Base-by-base conservation (phyloP, 1,140 invertebrate genomes). In the Panagrolaimus sp. region DNA sequence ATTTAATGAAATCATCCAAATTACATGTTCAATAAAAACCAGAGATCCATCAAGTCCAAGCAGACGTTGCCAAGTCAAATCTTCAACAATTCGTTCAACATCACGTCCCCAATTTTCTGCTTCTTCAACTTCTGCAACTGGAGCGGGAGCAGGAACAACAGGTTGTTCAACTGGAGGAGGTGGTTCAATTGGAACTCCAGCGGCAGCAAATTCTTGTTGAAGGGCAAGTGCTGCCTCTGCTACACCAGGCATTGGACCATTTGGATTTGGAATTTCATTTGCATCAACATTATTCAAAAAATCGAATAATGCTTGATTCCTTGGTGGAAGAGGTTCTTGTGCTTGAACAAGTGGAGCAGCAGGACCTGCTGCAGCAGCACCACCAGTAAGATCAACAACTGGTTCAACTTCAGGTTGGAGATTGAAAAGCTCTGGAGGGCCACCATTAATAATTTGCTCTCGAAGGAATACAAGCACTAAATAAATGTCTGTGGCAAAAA, bases 1-100 rank as follows among this genome's bases (percentile, higher is more conserved):
- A 83, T 98, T 98, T 6, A 98, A 85, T 0, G 93, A 95, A 8
- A 97, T 91, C 9, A 97, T 94, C 95, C 95, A 99, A 83, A 98
- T 97, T 0, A 98, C 94, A 86, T 98, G 94, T 85, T 98, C 96
- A 28, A 98, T 85, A 81, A 98, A 98, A 15, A 95, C 89, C 38
- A 98, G 88, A 0, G 94, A 97, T 0, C 96, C 96, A 86, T 98
- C 96, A 1, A 98, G 85, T 1, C 96, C 96, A 0, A 98, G 86
- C 1, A 98, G 86, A 76, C 94, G 87, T 83, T 98, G 94, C 95
- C 95, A 98, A 0, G 96, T 98, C 1, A 98, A 84, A 83, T 99
- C 96, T 79, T 99, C 96, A 32, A 91, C 93, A 0, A 92, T 94
- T 76, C 94, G 86, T 83, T 98, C 94, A 93, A 94, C 97, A 80